Evolutionary conservation across 2,113 vertebrate species (phyloP), one percentile per base, ranked within the genome.

Genomic region (Illadopsis cleaveri): DNA sequence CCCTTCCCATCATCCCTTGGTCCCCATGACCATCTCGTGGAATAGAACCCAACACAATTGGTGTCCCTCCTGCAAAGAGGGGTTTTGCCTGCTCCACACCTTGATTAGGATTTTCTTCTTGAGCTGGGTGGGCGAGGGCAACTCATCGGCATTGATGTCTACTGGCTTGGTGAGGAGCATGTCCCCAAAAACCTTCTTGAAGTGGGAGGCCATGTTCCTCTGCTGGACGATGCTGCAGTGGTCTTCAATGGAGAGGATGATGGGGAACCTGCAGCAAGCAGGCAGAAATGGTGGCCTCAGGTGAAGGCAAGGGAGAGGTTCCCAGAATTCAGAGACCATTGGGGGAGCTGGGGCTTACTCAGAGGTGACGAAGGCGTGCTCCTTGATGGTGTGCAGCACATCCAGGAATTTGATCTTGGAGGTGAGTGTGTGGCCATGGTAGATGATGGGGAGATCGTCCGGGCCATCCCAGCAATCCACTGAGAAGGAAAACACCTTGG

Each of bases 401-500:
- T 99, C 99, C 90, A 99, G 96, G 97, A 99, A 99, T 78, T 99
- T 99, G 96, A 99, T 99, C 96, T 99, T 99, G 91, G 99, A 99
- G 84, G 99, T 99, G 35, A 99, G 97, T 0, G 99, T 99, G 97
- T 99, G 99, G 71, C 99, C 99, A 0, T 99, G 99, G 94, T 99
- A 99, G 97, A 99, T 99, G 97, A 99, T 99, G 8, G 99, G 99
- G 40, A 99, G 97, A 96, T 99, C 99, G 0, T 99, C 99, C 0
- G 99, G 99, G 61, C 99, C 99, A 8, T 99, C 99, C 99, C 99
- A 99, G 93, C 99, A 99, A 94, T 99, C 99, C 98, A 99, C 99
- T 99, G 71, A 53, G 54, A 19, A 45, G 27, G 45, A 33, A 93
- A 50, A 91, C 40, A 69, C 11, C 28, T 60, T 1, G 4, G 51